Evolutionary conservation across 2,888 invertebrate species (phyloP), one percentile per base, ranked within the genome.

Genomic region (Orgyia antiqua): DNA sequence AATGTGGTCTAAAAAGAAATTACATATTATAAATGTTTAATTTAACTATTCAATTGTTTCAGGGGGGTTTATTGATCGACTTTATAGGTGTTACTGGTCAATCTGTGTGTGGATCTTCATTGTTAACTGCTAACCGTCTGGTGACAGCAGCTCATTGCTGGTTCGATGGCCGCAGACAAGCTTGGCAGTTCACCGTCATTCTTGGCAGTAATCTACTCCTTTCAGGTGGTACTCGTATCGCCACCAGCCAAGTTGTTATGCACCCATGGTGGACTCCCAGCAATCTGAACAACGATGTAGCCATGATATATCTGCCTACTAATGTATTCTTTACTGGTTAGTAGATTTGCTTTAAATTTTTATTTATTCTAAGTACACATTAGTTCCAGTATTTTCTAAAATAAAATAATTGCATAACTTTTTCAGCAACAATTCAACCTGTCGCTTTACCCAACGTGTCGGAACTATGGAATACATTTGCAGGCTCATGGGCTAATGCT

Each of bases 131-230:
- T n/a, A 64, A 45, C 39, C 58, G 71, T 0, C 42, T 70, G 10
- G 56, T 72, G 9, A 77, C 77, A 0, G 75, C 75, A 0, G 75
- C 75, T 4, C 76, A 77, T 50, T 77, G 77, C 53, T 75, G 75
- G 74, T 49, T 42, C 32, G 71, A 74, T 17, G 68, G 67, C 4
- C 0, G 5, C 4, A 47, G 48, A 28, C 68, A 67, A 13, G 73
- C 62, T 2, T 48, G 40, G 33, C 54, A 52, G 41, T 67, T 73
- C 46, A 31, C 36, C 0, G 72, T 70, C 1, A 67, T 75, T n/a
- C 58, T 75, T 2, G 76, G 73, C 23, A 61, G 69, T 2, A 50
- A 58, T 5, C 52, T 31, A 35, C 51, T 77, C 11, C 71, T 64
- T 58, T 40, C 19, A 2, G 76, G 72, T 0, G 76, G 76, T 10